Evolutionary conservation across 1,140 invertebrate species (phyloP), one percentile per base, ranked within the genome.

Genomic region (Papilio dardanus): DNA sequence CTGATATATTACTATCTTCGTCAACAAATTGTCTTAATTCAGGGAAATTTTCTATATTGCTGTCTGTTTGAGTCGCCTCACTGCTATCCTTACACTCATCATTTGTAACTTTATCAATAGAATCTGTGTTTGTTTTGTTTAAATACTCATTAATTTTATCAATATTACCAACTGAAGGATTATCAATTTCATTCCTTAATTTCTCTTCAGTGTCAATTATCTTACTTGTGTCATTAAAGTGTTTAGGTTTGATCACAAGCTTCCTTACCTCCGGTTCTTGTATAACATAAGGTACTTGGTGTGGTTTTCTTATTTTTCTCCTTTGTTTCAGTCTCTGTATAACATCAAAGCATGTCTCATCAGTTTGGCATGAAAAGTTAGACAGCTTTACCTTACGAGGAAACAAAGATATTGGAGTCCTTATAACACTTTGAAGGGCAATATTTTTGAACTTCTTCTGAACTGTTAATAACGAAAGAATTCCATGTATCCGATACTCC

Each of bases 401-500:
- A n/a, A n/a, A n/a, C n/a, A n/a, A n/a, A n/a, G n/a, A n/a, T n/a
- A n/a, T n/a, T n/a, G 24, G 30, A 65, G 50, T 12, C 3, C 14
- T 77, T 40, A 50, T 35, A 37, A 46, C 37, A 42, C 42, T 80
- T 50, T 82, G 81, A 14, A 12, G 73, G 16, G 71, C 54, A 14
- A 35, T 28, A 4, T 46, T 33, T 21, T 46, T 33, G 2, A 3
- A 71, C 4, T 62, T 73, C 8, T 81, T 78, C 6, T 75, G 58
- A 3, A 73, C 54, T 3, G 80, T 86, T n/a, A 91, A 46, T 16
- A 91, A 66, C 0, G 88, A 77, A 33, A 90, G 40, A 30, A 91
- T 88, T 0, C 81, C 87, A n/a, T 84, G 75, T 3, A 91, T 74
- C 76, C 84, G 87, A 24, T 85, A 71, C 33, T 90, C 86, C n/a